Base-by-base conservation (phyloP, 2,888 invertebrate genomes). In the Agrilus cyanescens region DNA sequence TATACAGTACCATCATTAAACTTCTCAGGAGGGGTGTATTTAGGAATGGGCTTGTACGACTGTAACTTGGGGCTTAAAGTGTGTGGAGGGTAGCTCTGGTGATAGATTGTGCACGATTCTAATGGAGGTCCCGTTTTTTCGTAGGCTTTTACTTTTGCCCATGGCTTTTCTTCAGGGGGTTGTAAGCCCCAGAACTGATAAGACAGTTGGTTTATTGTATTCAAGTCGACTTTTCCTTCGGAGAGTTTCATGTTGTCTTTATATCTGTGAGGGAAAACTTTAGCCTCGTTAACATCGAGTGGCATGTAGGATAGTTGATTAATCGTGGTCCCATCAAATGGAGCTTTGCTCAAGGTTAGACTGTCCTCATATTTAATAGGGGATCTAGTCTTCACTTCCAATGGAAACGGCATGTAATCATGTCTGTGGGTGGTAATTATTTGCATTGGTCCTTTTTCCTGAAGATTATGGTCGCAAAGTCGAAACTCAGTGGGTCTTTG, bases 361-460 rank as follows among this genome's bases (percentile, higher is more conserved):
- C 0, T 72, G 72, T 62, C 46, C 0, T 63, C 51, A 0, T 72
- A 72, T 45, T 67, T 68, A 57, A 57, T 68, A 45, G 60, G 67
- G 47, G n/a, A n/a, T n/a, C 67, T 64, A 2, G 68, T 57, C 20
- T 67, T 50, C 10, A 4, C 3, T 2, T 65, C 68, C 45, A 66
- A 64, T 0, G 73, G 72, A 50, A 76, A 75, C 3, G 74, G 68
- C 25, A 74, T 73, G 54, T 65, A 81, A 65, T 80, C 80, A 56
- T 76, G 76, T 12, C 76, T 75, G 49, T 78, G 75, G 1, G 80
- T 80, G 2, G 80, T 81, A 50, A 74, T 59, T 44, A 71, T 72
- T 61, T 78, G 74, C 67, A 80, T 73, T 31, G 78, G 76, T 14
- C 74, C 75, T 41, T 69, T 67, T 0, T 74, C 72, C 57, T 69